Base-by-base conservation (phyloP, 1,140 invertebrate genomes). In the Planococcus citri region DNA sequence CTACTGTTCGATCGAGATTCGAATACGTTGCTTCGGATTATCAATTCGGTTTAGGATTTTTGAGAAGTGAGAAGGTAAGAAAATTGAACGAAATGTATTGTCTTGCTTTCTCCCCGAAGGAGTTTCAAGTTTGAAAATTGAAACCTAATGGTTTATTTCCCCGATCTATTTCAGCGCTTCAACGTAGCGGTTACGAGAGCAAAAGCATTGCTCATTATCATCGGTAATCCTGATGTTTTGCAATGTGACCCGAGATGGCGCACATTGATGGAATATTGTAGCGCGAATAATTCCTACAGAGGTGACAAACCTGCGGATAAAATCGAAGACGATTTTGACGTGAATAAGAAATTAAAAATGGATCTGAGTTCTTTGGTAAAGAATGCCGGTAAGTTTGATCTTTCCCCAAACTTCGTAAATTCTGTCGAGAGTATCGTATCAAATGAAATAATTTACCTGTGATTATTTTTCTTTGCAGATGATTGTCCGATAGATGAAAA, bases 111-210 rank as follows among this genome's bases (percentile, higher is more conserved):
- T n/a, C n/a, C n/a, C n/a, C n/a, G n/a, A n/a, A n/a, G n/a, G n/a
- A 27, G 14, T 10, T 24, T 64, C 24, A 14, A 64, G 17, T 9
- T 24, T 64, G 22, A 6, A 24, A 64, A 64, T 64, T 9, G 12
- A 27, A 64, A 64, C 20, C 3, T 25, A 20, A 22, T 24, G 10
- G 4, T 64, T 64, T 64, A 64, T 24, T 64, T 64, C 3, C 41
- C 2, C 41, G 41, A 20, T 9, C 3, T 24, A 4, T 64, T 25
- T 2, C 20, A 89, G 83, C 81, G 91, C 71, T 86, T 93, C 73
- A 95, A 95, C 80, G 92, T 95, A 0, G 84, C 90, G 2, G 76
- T 94, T 6, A 92, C 91, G 8, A 80, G 92, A 67, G 89, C 92
- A 0, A 87, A 89, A 77, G 81, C 85, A 1, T 79, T 94, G 69